Evolutionary conservation across 30 jellyfish, hydroid and myxozoan species (phyloP), one percentile per base, ranked within the genome.

Genomic region (Chironex yamaguchii): DNA sequence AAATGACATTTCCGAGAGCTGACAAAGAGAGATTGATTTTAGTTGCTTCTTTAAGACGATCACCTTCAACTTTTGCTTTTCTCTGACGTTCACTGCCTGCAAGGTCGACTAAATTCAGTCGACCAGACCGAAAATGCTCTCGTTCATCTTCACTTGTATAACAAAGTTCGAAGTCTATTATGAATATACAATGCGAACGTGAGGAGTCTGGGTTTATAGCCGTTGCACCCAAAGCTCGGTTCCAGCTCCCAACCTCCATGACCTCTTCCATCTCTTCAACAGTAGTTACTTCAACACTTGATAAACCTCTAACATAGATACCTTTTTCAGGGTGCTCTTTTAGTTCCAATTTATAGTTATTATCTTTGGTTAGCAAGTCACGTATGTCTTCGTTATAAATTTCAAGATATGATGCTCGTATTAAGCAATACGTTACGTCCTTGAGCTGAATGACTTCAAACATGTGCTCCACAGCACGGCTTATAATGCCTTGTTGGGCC

Each of bases 1-100:
- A 93, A 52, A 93, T 93, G 13, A 93, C 98, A 54, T 93, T 93
- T 30, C 98, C 98, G 11, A 93, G 92, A 0, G 98, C 98, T 34
- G 97, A 89, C 33, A 93, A 71, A 29, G 98, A 93, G 4, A 93
- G 85, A 71, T 93, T 93, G 70, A 93, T 93, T 73, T 93, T 93
- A 34, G 98, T 93, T 31, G 98, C 98, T 58, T 93, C 98, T 51
- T 84, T 89, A 29, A 93, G 84, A 1, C 98, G 83, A 36, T 93
- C 98, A 36, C 97, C 98, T 1, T 86, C 97, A 0, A 82, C 76
- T 76, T 84, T 83, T 2, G 98, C 95, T 31, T 93, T 81, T 34
- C 98, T 93, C 51, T 93, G 98, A 11, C 98, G 87, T 78, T 93
- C 98, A 68, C 98, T 93, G 25, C 98, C 98, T 27, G 98, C 98